Base-by-base conservation (phyloP, 2,888 invertebrate genomes). In the Lysandra bellargus region DNA sequence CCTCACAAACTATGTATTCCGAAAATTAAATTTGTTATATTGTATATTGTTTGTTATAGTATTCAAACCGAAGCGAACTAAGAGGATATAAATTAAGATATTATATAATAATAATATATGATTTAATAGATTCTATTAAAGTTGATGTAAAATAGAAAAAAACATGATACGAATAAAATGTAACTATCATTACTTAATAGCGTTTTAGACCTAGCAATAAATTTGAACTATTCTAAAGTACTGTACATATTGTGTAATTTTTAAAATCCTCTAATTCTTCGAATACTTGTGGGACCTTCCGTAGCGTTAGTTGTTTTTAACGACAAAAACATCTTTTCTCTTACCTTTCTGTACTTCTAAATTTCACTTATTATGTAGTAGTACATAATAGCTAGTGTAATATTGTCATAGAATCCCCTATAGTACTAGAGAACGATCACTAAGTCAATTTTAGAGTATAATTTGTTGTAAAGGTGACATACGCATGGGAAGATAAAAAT, bases 221-320 rank as follows among this genome's bases (percentile, higher is more conserved):
- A 75, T 75, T 79, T 76, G 33, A 77, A 40, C 77, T 72, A 79
- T 69, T 77, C 77, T 79, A 77, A 69, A 57, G 53, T 78, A 78
- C 78, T 78, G 78, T 78, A 78, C 61, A 78, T 78, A 78, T n/a
- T 78, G 61, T 61, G 33, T 33, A 33, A 77, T 53, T 86, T 87
- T 84, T 87, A 86, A 87, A 81, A 86, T 78, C 60, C 78, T 78
- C 78, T 78, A 78, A 78, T 33, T 78, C 78, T 78, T 78, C 61
- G n/a, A 37, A 61, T 78, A 78, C 78, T 40, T 61, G 78, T 78
- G 78, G 78, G 78, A 78, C 78, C 78, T 78, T 78, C 78, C 4
- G 44, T 78, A 78, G 78, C 37, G 40, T 61, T 61, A 78, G 78
- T 78, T 78, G 78, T 78, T 78, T 64, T 78, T 40, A 33, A 78